Evolutionary conservation across 2,888 invertebrate genomes (phyloP).

Genomic region (Eurois occulta): DNA sequence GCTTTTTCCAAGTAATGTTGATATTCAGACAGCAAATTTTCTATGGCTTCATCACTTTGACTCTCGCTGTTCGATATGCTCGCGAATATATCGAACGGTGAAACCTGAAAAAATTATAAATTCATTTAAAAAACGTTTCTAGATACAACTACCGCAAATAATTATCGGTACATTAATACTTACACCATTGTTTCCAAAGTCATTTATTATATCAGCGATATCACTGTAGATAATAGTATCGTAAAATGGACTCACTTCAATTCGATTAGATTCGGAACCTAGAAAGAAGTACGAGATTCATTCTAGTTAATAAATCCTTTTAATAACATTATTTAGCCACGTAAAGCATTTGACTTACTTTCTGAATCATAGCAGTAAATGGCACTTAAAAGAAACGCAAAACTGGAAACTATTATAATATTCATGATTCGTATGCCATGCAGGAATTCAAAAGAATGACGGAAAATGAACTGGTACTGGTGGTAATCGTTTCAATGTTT

Average conservation of each 20-base stretch:
- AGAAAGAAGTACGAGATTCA: conserved; percentile 52
- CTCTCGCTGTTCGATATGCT: conserved; percentile 74
- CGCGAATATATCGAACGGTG: conserved; percentile 72
- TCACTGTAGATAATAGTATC: conserved; percentile 86
- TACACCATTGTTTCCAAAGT: conserved; percentile 82
- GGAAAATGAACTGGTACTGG: conserved; percentile 40
- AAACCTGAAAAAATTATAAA: conserved; percentile 73
- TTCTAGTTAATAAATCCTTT: conserved; percentile 44
- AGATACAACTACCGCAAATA: conserved; percentile 22
- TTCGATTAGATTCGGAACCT: conserved; percentile 80
- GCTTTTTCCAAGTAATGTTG: conserved; percentile 85
- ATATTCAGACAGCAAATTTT: conserved; percentile 84
- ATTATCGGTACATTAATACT: conserved; percentile 62
- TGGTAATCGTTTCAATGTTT: conserved; percentile 54
- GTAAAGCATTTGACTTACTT: conserved; percentile 76
- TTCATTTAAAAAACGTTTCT: conserved; percentile 24
- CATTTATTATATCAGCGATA: conserved; percentile 84
- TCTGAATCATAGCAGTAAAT: conserved; percentile 76
- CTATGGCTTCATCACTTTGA: conserved; percentile 84
- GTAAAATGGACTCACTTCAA: conserved; percentile 81
- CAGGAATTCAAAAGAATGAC: conserved; percentile 55
- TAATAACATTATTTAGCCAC: conserved; percentile 22
- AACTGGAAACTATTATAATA: conserved; percentile 62
- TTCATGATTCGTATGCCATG: conserved; percentile 71
- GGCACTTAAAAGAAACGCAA: conserved; percentile 65